Evolutionary conservation across 2,113 vertebrate species (phyloP).

Genomic region (Pseudopodoces humilis): DNA sequence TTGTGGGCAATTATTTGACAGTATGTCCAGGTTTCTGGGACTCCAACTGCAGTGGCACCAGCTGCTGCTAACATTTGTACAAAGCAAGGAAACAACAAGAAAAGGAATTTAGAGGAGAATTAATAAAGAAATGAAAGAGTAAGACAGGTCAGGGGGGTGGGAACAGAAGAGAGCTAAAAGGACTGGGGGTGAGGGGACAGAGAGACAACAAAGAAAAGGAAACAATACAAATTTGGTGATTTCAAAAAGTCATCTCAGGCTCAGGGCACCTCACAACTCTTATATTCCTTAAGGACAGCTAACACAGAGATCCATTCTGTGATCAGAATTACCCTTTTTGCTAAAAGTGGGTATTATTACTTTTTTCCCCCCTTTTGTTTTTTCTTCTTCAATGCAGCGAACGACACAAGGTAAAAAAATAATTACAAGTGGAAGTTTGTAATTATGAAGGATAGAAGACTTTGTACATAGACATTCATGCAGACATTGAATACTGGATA

Average conservation of each 20-base stretch:
- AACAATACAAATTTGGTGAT: neutral
- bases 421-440: neutral
- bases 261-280: neutral
- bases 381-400: neutral
- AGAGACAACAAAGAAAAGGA: neutral
- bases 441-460: neutral
- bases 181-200: neutral
- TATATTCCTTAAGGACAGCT: neutral
- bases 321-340: neutral
- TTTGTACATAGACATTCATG: neutral
- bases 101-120: neutral
- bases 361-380: rapidly evolving
- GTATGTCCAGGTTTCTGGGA: neutral
- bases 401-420: neutral
- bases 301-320: neutral
- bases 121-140: neutral
- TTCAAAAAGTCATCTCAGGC: neutral
- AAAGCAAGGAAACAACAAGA: neutral
- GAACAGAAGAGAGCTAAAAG: rapidly evolving
- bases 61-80: neutral
- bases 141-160: rapidly evolving
- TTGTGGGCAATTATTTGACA: neutral
- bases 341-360: neutral
- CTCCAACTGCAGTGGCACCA: neutral
- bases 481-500: neutral